A percentile compares a stretch with the other conserved stretches of the same genome.
phyloP scores from a whole-genome alignment of 2,797 vertebrate species.

The Champsocephalus esox region DNA sequence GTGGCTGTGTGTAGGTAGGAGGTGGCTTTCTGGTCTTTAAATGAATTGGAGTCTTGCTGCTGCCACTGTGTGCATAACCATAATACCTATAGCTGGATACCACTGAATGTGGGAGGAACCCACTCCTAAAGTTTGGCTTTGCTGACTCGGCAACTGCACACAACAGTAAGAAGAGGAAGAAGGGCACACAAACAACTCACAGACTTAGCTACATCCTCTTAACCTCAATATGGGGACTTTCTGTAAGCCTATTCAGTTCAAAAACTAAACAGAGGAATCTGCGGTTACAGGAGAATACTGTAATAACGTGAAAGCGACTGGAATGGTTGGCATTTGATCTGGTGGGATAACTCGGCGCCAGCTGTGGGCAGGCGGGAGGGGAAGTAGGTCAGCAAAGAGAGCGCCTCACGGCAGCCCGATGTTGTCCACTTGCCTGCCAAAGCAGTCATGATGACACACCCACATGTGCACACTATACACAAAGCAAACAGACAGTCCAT shows the following conservation, averaged over 20 bases:
- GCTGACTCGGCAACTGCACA: constrained; percentile 68
- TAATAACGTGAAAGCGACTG: constrained; percentile 65
- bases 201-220: constrained; percentile 35
- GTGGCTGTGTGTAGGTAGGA: constrained; percentile 52
- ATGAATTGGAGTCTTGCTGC: constrained; percentile 51
- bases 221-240: constrained; percentile 46
- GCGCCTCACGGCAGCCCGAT: constrained; percentile 60
- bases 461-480: constrained; percentile 52
- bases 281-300: constrained; percentile 56
- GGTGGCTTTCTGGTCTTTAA: constrained; percentile 54
- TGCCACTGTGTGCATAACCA: constrained; percentile 48
- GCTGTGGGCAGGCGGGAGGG: constrained; percentile 75
- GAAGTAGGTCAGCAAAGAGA: constrained; percentile 85
- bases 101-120: constrained; percentile 60
- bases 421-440: constrained; percentile 57
- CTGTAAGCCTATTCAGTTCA: constrained; percentile 28
- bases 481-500: constrained; percentile 59
- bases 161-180: constrained; percentile 29
- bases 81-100: constrained; percentile 46
- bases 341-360: constrained; percentile 69
- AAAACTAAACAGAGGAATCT: constrained; percentile 40
- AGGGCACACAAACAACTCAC: constrained; percentile 12
- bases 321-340: constrained; percentile 78
- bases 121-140: constrained; percentile 57
- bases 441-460: constrained; percentile 60